These are phyloP conservation scores for Parapristionchus giblindavisi DNA, from an alignment of 2,888 invertebrate species.

Conservation along the genomic window DNA sequence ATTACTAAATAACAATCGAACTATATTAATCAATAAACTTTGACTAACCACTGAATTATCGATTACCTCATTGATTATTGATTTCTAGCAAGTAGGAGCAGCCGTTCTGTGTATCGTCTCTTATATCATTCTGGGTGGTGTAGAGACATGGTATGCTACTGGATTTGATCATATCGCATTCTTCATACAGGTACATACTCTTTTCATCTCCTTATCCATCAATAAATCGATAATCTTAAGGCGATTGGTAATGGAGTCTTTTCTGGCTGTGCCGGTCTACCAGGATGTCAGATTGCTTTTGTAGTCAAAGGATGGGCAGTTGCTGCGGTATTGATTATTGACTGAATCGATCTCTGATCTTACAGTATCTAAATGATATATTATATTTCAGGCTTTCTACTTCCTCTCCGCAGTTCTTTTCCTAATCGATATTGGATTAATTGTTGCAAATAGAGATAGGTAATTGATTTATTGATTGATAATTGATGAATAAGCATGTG, in stretches of 20 bases:
- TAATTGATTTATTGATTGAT: constrained; percentile 35
- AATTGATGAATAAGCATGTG: background rate
- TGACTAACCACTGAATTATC: too few relatives aligned
- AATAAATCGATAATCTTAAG: constrained; percentile 18
- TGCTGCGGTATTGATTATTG: constrained; percentile 53
- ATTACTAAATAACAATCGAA: too few relatives aligned
- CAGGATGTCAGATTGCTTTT: constrained; percentile 68
- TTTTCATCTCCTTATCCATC: background rate
- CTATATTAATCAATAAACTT: too few relatives aligned
- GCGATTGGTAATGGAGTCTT: constrained; percentile 57
- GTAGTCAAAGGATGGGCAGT: constrained; percentile 69
- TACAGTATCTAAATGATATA: background rate
- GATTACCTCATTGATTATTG: too few relatives aligned
- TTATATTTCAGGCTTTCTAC: constrained; percentile 63
- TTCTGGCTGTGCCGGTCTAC: constrained; percentile 66
- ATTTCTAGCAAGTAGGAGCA: constrained; percentile 63
- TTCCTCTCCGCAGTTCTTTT: constrained; percentile 65
- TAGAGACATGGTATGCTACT: constrained; percentile 67
- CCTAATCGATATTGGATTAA: constrained; percentile 61
- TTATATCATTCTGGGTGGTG: constrained; percentile 65
- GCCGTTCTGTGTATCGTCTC: constrained; percentile 60
- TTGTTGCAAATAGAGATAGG: constrained; percentile 63
- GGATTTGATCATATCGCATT: constrained; percentile 68
- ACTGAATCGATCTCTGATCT: background rate
- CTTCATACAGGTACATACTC: constrained; percentile 60